Base-by-base conservation (phyloP, 2,888 invertebrate species). In the Sminthurinus aureus region DNA sequence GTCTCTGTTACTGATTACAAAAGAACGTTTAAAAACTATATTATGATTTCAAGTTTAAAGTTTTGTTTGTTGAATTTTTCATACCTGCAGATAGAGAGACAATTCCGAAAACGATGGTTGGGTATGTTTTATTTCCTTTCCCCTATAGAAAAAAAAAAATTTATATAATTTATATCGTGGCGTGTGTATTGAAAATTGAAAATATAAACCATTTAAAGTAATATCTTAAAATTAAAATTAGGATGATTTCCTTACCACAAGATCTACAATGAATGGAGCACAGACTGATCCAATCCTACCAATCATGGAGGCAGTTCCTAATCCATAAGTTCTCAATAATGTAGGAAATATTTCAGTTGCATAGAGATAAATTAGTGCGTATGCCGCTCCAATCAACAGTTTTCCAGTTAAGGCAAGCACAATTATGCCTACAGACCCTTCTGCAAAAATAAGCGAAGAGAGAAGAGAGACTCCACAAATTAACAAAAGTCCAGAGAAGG, bases 321-420 rank as follows among this genome's bases (percentile, higher is more conserved):
- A 82, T 18, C 88, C 88, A 73, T 87, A 87, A n/a, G 88, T 87
- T 78, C 88, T 64, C 20, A 88, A 69, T n/a, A 88, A 84, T 15
- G 88, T 88, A 0, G 88, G 88, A 83, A 87, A 85, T 11, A 88
- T 73, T 81, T 88, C 88, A 0, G 88, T 88, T 12, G 88, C 88
- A 52, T 88, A 88, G 1, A 88, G 82, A 69, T 88, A 88, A 4
- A 88, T 84, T 8, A 88, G 80, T 0, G 87, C 86, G 67, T 88
- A 88, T 0, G 88, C 87, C 66, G 87, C 85, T 2, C 88, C 88
- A 84, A 88, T 88, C 15, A 87, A 50, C n/a, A 88, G 81, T 76
- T 88, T 88, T 67, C 88, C 88, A 81, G 85, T 76, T 20, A 87
- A 78, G 0, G 87, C 87, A 64, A 88, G 79, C 0, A 84, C 83